These are phyloP conservation scores for Cavia aperea DNA, from an alignment of 2,113 vertebrate genomes.

Conservation along the genomic window DNA sequence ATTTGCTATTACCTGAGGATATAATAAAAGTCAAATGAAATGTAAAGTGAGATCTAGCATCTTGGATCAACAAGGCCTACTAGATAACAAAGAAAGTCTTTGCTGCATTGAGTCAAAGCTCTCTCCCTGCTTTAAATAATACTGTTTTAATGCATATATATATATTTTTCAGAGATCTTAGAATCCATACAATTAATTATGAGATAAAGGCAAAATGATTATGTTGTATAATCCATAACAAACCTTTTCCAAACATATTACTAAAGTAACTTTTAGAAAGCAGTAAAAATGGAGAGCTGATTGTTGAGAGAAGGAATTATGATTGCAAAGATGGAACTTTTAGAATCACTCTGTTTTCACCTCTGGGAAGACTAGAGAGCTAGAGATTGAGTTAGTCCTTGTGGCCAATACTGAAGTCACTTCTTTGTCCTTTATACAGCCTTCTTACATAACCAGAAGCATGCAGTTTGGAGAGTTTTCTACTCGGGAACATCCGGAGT, in stretches of 20 bases:
- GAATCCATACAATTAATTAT: background rate
- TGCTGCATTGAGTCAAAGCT: background rate
- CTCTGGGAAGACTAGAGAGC: background rate
- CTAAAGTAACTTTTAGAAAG: background rate
- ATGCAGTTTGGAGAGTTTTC: background rate
- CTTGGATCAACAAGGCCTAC: background rate
- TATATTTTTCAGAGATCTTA: background rate
- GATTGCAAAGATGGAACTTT: background rate
- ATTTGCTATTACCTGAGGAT: background rate
- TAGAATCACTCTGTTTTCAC: no score
- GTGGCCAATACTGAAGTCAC: background rate
- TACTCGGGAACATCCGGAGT: background rate
- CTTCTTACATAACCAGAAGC: background rate
- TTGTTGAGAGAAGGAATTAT: background rate
- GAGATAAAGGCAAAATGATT: background rate
- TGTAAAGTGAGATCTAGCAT: background rate
- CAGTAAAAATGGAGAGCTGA: no score
- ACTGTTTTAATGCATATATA: background rate
- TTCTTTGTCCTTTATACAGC: background rate
- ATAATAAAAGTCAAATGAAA: slow-evolving; percentile 1
- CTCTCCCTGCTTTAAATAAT: background rate
- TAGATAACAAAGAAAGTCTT: background rate
- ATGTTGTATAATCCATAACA: background rate
- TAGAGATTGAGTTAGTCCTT: background rate
- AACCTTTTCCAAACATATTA: background rate